Conservation (phyloP, 2,797 vertebrate genomes). For the Bradypus variegatus region DNA sequence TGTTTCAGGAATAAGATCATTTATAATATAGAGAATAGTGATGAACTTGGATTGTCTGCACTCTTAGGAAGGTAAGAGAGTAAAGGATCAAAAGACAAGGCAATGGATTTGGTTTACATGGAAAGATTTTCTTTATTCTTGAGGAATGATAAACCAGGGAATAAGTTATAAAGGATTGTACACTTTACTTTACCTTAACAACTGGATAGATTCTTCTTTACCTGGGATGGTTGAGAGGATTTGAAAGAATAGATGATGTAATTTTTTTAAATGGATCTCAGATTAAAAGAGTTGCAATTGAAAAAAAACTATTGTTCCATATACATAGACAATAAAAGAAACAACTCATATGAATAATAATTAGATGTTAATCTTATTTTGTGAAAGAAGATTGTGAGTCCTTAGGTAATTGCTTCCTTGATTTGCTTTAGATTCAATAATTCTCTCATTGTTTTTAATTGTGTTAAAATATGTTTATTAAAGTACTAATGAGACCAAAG, state of each 20-base stretch:
- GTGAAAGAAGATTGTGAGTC: slow-evolving; percentile 38
- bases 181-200: not conserved
- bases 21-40: not conserved
- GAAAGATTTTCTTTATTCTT: not conserved
- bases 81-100: not conserved
- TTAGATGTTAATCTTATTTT: slow-evolving; percentile 43
- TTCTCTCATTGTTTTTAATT: slow-evolving; percentile 55
- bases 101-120: not conserved
- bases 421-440: slow-evolving; percentile 49
- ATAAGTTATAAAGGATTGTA: not conserved
- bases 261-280: not conserved
- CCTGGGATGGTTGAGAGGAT: not conserved
- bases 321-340: slow-evolving; percentile 23
- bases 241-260: not conserved
- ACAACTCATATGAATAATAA: slow-evolving; percentile 23
- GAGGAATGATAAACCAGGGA: not conserved
- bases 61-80: not conserved
- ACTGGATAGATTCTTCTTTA: not conserved
- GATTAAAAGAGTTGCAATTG: slow-evolving; percentile 5
- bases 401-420: slow-evolving; percentile 54
- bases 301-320: not conserved
- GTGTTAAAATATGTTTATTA: slow-evolving; percentile 56
- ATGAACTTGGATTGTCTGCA: not conserved
- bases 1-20: not conserved
- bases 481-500: slow-evolving; percentile 56